These are phyloP conservation scores for Orchestes rusci DNA, from an alignment of 2,888 invertebrate genomes.

Conservation along the genomic window DNA sequence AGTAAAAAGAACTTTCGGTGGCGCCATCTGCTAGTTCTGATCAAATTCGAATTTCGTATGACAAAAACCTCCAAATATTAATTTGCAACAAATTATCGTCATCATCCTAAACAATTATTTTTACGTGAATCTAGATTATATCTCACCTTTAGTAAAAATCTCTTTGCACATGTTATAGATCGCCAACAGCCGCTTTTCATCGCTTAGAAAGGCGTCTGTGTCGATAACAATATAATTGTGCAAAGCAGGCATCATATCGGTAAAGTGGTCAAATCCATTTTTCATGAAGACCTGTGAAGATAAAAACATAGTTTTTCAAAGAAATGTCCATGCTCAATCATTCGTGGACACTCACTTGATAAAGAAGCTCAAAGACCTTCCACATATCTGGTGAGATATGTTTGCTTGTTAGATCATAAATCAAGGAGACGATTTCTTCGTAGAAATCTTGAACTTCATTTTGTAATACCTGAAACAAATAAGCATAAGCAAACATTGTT, in stretches of 20 bases:
- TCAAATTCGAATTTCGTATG: too few species aligned
- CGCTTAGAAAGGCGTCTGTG: conserved; percentile 85
- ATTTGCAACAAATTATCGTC: too few species aligned
- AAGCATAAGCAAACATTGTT: too few species aligned
- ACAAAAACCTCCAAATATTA: too few species aligned
- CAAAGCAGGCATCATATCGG: conserved; percentile 97
- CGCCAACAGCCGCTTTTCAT: conserved; percentile 81
- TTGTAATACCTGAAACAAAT: conserved; percentile 53
- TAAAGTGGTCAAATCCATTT: conserved; percentile 92
- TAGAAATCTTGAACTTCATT: conserved; percentile 81
- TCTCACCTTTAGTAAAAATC: conserved; percentile 30
- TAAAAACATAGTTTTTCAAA: background rate
- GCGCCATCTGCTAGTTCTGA: too few species aligned
- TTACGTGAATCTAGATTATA: background rate
- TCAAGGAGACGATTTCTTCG: conserved; percentile 89
- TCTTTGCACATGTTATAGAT: conserved; percentile 85
- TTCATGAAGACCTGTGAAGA: conserved; percentile 71
- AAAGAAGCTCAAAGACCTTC: conserved; percentile 85
- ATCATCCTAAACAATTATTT: too few species aligned
- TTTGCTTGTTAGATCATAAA: conserved; percentile 85
- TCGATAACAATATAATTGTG: conserved; percentile 98
- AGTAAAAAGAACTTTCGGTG: too few species aligned
- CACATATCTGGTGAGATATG: conserved; percentile 91
- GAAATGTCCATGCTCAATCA: too few species aligned
- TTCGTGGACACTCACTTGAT: conserved; percentile 61